Conservation (phyloP, 2,888 invertebrate genomes). For the Apeira syringaria region DNA sequence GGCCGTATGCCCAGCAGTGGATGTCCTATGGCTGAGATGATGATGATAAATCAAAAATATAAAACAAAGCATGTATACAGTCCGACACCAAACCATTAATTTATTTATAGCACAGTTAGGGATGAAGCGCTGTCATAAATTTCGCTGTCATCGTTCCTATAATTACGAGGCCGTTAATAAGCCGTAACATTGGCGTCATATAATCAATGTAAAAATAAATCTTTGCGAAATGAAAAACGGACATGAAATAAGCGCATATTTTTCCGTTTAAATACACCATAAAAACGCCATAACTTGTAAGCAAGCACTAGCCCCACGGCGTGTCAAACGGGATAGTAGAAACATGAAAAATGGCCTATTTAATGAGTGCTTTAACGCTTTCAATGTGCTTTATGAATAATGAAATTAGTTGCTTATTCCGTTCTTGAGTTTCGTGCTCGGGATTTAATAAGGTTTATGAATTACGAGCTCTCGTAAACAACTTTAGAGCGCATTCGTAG, state of each 20-base stretch:
- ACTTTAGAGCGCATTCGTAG: constrained; percentile 52
- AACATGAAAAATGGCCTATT: constrained; percentile 72
- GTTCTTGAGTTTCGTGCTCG: constrained; percentile 72
- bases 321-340: constrained; percentile 77
- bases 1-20: too few relatives aligned
- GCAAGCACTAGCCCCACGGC: constrained; percentile 65
- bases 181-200: constrained; percentile 67
- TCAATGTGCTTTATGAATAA: constrained; percentile 83
- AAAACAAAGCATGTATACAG: too few relatives aligned
- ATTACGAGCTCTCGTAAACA: constrained; percentile 64
- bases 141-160: constrained; percentile 63
- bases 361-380: constrained; percentile 82
- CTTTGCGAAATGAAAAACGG: constrained; percentile 71
- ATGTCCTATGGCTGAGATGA: too few relatives aligned
- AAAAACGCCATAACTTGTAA: constrained; percentile 75
- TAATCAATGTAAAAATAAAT: constrained; percentile 79
- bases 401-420: constrained; percentile 81
- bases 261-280: constrained; percentile 72
- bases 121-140: constrained; percentile 56
- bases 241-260: constrained; percentile 75
- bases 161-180: constrained; percentile 76
- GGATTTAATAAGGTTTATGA: constrained; percentile 73
- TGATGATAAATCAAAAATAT: too few relatives aligned
- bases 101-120: constrained; percentile 60
- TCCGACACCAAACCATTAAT: constrained; percentile 39